Evolutionary conservation across 2,888 invertebrate genomes (phyloP).

Genomic region (Mythimna lalbum): DNA sequence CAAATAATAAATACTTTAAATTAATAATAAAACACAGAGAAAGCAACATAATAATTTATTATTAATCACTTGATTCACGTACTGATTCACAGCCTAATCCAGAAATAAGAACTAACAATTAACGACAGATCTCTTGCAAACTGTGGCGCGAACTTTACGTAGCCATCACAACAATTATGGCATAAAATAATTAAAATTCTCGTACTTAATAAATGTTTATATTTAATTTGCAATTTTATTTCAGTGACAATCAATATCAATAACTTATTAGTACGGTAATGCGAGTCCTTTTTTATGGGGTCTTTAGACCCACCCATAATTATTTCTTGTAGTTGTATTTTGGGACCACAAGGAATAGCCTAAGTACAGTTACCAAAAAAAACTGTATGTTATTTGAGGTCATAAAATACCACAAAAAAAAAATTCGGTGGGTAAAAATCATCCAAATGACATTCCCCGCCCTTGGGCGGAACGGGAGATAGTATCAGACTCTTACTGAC

Average conservation of each 20-base stretch:
- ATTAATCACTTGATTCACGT: constrained; percentile 69
- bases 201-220: background rate
- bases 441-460: too few species aligned
- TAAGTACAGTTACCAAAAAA: too few species aligned
- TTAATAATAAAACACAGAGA: constrained; percentile 31
- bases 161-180: background rate
- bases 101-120: constrained; percentile 59
- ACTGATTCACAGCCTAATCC: constrained; percentile 77
- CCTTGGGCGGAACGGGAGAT: too few species aligned
- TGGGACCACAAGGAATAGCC: too few species aligned
- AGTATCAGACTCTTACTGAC: too few species aligned
- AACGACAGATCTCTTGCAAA: constrained; percentile 54
- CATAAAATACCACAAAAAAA: too few species aligned
- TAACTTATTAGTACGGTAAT: background rate
- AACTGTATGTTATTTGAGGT: too few species aligned
- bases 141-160: constrained; percentile 36
- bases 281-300: too few species aligned
- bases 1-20: too few species aligned
- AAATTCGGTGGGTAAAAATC: too few species aligned
- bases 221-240: background rate
- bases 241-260: background rate
- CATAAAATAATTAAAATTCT: background rate
- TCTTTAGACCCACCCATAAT: too few species aligned
- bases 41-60: constrained; percentile 75
- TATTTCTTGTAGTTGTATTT: too few species aligned